A percentile compares a stretch with the other conserved stretches of the same genome.
phyloP scores from a whole-genome alignment of 2,797 vertebrate genomes.

The Sebastolobus alascanus region DNA sequence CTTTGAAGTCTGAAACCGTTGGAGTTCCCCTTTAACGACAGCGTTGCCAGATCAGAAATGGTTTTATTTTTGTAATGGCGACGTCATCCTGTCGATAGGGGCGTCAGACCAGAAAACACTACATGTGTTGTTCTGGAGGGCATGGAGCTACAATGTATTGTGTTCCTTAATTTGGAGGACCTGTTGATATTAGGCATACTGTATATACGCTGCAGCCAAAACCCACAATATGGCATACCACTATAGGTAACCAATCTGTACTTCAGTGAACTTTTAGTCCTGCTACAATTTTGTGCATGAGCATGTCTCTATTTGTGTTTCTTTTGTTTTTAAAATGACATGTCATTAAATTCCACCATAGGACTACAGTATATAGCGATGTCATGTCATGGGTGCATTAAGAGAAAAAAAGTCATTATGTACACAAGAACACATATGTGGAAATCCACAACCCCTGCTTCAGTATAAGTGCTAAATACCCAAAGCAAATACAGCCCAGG shows the following conservation, averaged over 20 bases:
- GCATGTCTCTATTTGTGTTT: too few species aligned
- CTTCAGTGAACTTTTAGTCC: not conserved
- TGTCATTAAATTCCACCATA: not conserved
- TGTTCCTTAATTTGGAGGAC: not conserved
- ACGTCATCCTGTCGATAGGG: not conserved
- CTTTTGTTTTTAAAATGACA: not conserved
- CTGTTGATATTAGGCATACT: not conserved
- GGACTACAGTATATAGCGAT: not conserved
- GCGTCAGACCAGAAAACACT: not conserved
- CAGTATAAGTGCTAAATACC: not conserved
- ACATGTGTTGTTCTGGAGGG: not conserved
- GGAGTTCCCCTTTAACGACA: not conserved
- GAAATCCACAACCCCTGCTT: not conserved
- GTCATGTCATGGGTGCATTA: not conserved
- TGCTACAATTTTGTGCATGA: not conserved
- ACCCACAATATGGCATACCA: not conserved
- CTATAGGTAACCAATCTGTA: not conserved
- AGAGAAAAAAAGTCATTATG: not conserved
- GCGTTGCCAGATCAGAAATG: too few species aligned
- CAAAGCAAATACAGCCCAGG: slow-evolving; percentile 14
- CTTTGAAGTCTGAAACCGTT: not conserved
- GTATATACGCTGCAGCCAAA: not conserved
- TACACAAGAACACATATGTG: not conserved
- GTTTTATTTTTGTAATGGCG: not conserved
- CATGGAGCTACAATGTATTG: not conserved